Conservation (phyloP, 2,113 vertebrate species). For the Hippolais icterina region DNA sequence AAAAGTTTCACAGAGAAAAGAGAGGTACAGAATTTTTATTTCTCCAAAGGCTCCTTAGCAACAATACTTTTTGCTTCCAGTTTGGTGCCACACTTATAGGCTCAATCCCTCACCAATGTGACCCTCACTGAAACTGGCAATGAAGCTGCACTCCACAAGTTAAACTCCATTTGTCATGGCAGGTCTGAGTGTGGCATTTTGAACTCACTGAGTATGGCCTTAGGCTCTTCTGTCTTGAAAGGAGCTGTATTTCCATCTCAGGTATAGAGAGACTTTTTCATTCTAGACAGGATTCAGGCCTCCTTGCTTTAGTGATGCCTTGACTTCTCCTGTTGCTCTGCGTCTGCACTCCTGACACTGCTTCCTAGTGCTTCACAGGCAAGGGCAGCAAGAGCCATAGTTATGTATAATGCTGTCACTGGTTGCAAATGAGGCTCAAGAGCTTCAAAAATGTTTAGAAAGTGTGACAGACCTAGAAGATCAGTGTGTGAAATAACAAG, state of each 20-base stretch:
- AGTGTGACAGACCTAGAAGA: background rate
- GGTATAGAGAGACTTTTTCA: background rate
- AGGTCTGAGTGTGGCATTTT: background rate
- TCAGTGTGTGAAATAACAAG: background rate
- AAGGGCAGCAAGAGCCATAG: background rate
- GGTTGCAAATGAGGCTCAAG: background rate
- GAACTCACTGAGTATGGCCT: background rate
- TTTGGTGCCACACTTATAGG: background rate
- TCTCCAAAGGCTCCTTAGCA: background rate
- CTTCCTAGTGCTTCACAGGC: background rate
- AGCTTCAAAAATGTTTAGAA: background rate
- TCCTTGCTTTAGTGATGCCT: background rate
- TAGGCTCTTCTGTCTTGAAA: background rate
- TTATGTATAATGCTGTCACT: background rate
- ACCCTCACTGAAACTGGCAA: background rate
- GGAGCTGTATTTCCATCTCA: background rate
- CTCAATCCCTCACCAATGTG: background rate
- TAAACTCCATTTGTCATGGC: background rate
- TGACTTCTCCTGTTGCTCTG: background rate
- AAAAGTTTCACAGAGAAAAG: background rate
- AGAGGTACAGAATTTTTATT: background rate
- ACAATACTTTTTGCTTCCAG: background rate
- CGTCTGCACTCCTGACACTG: background rate
- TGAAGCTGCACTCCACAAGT: background rate
- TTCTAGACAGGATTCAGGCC: background rate